These are phyloP conservation scores for Lepilemur septentrionalis DNA, from an alignment of 2,797 vertebrate species.

Conservation along the genomic window DNA sequence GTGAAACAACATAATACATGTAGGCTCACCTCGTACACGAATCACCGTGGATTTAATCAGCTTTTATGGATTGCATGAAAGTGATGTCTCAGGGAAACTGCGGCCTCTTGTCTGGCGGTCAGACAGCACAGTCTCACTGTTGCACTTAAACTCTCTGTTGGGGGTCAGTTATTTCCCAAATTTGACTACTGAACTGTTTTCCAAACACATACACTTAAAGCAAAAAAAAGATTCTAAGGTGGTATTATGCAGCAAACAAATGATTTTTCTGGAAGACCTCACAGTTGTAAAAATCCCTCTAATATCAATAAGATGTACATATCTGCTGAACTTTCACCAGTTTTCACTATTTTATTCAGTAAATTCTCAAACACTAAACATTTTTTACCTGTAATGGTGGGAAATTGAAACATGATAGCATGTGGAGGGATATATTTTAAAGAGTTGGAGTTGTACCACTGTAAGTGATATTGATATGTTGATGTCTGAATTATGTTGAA, in stretches of 20 bases:
- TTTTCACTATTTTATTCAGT: not conserved
- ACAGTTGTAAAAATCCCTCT: not conserved
- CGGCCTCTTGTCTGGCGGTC: not conserved
- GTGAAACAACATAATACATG: not conserved
- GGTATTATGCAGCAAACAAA: not conserved
- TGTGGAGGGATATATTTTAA: not conserved
- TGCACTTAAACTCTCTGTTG: not conserved
- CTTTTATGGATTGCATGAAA: not conserved
- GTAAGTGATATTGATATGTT: not conserved
- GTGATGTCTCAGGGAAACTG: not conserved
- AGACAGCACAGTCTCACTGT: not conserved
- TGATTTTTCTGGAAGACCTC: not conserved
- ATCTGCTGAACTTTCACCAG: not conserved
- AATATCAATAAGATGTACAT: not conserved
- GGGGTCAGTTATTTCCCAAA: not conserved
- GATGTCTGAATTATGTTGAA: not conserved
- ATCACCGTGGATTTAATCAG: not conserved
- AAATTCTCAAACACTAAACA: not conserved
- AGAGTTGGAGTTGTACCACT: not conserved
- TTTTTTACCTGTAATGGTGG: not conserved
- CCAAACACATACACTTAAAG: not conserved
- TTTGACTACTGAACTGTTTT: not conserved
- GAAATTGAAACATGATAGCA: not conserved
- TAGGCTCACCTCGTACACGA: not conserved
- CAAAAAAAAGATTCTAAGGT: not conserved